Conservation (phyloP, 2,888 invertebrate genomes). For the Cryptus viduatorius region DNA sequence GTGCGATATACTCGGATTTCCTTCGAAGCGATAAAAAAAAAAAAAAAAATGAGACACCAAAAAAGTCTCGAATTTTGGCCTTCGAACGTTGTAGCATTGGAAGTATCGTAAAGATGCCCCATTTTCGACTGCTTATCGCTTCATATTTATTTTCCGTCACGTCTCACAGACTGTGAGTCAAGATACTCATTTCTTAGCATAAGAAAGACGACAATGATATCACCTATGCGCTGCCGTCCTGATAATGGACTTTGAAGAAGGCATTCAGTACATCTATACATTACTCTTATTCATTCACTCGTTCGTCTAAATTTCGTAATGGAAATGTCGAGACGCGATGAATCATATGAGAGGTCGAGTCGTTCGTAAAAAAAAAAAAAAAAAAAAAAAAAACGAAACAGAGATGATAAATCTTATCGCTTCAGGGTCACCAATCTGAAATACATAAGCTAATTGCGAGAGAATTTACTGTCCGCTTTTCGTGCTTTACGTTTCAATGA, state of each 20-base stretch:
- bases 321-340: constrained; percentile 11
- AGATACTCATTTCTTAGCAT: background rate
- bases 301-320: background rate
- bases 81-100: background rate
- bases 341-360: background rate
- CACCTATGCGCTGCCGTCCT: background rate
- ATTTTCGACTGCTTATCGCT: background rate
- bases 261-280: background rate
- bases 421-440: constrained; percentile 7
- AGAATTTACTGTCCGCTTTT: background rate
- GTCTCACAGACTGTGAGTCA: background rate
- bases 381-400: background rate
- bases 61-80: background rate
- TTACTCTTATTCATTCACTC: background rate
- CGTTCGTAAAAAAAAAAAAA: background rate
- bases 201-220: background rate
- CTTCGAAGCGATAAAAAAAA: background rate
- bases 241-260: background rate
- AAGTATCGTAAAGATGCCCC: background rate
- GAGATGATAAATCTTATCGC: background rate
- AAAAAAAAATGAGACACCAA: background rate
- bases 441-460: constrained; percentile 2
- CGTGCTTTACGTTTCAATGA: background rate
- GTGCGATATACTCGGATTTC: background rate
- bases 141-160: background rate